Conservation (phyloP, 2,113 vertebrate genomes). For the Perognathus longimembris region DNA sequence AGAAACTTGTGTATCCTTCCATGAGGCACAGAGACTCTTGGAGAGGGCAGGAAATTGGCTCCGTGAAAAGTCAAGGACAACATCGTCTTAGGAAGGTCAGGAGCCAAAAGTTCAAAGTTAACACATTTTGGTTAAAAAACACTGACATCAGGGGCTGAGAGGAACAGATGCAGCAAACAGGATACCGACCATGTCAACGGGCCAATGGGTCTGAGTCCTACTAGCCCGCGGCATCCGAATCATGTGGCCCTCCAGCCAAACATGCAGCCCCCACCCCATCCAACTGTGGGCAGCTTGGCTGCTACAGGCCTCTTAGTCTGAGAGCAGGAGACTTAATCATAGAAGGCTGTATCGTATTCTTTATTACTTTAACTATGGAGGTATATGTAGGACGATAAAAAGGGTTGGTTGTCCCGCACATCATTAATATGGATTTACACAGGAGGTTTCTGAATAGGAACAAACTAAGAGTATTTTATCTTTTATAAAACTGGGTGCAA, state of each 20-base stretch:
- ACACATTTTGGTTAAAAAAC: slow-evolving; percentile 62
- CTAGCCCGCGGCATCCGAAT: neutral
- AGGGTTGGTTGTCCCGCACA: too few relatives aligned
- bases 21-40: slow-evolving; percentile 71
- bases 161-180: slow-evolving; percentile 64
- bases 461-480: too few relatives aligned
- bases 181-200: slow-evolving; percentile 36
- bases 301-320: too few relatives aligned
- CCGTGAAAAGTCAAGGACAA: slow-evolving; percentile 38
- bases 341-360: too few relatives aligned
- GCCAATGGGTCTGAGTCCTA: neutral
- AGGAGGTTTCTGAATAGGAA: too few relatives aligned
- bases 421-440: too few relatives aligned
- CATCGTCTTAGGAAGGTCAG: slow-evolving; percentile 63
- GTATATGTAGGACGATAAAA: too few relatives aligned
- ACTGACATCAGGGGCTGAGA: slow-evolving; percentile 59
- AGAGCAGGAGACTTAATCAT: too few relatives aligned
- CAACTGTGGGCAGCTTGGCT: too few relatives aligned
- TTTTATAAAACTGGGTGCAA: too few relatives aligned
- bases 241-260: neutral
- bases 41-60: slow-evolving; percentile 46
- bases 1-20: slow-evolving; percentile 71
- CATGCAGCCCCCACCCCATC: too few relatives aligned
- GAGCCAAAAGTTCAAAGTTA: slow-evolving; percentile 70
- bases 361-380: too few relatives aligned